A percentile compares a stretch with the other conserved stretches of the same genome.
Evolutionary conservation across 2,113 vertebrate species (phyloP).

Genomic region (Dendrocopos noguchii): DNA sequence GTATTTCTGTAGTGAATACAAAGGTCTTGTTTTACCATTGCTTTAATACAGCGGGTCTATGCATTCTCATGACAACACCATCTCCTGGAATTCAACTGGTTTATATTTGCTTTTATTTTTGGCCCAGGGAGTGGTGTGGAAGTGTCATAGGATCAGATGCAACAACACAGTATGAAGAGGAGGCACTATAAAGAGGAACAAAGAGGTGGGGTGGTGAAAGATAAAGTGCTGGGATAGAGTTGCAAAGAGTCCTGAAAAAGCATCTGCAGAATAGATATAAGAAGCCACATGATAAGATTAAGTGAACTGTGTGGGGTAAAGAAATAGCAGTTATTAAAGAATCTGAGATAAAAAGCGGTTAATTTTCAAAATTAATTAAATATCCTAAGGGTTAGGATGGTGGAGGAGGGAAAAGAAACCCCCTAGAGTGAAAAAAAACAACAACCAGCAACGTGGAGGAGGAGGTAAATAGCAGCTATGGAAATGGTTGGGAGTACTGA

Average conservation of each 20-base stretch:
- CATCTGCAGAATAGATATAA: constrained; percentile 27
- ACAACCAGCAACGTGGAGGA: background rate
- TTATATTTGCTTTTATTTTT: constrained; percentile 7
- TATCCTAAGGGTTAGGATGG: background rate
- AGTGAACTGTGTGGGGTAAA: constrained; percentile 19
- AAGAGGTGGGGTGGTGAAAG: constrained; percentile 26
- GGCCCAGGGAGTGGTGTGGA: background rate
- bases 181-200: constrained; percentile 15
- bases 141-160: constrained; percentile 1
- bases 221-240: background rate
- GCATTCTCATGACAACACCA: background rate
- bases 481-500: background rate
- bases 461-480: constrained; percentile 55
- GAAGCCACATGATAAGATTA: constrained; percentile 63
- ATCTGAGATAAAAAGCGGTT: constrained; percentile 41
- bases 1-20: background rate
- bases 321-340: constrained; percentile 41
- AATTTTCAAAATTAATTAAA: constrained; percentile 60
- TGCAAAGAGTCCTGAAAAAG: background rate
- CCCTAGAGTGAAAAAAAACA: background rate
- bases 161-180: constrained; percentile 24
- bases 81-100: constrained; percentile 32
- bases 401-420: background rate
- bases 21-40: background rate
- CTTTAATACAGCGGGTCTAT: background rate